A percentile compares a stretch with the other conserved stretches of the same genome.
These are phyloP conservation scores for Passer domesticus DNA, from an alignment of 2,113 vertebrate species.

Conservation along the genomic window DNA sequence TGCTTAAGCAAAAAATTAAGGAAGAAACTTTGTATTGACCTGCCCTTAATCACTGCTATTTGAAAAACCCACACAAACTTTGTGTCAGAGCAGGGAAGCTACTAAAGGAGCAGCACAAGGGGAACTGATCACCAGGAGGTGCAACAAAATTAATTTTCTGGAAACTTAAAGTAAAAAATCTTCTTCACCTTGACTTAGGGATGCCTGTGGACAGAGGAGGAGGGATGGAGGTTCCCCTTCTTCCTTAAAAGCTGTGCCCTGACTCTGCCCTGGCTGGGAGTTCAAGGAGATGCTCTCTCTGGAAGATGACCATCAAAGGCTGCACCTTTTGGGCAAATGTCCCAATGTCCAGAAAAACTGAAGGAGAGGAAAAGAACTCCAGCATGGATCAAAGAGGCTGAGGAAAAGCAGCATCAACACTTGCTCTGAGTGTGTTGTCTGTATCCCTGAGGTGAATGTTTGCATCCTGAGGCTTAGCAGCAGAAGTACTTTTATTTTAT, in stretches of 20 bases:
- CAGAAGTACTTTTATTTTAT: background rate
- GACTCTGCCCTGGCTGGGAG: background rate
- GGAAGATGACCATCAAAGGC: background rate
- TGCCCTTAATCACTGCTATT: background rate
- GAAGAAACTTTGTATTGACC: background rate
- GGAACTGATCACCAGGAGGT: background rate
- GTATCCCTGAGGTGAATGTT: background rate
- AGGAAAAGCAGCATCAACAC: background rate
- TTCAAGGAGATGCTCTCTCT: background rate
- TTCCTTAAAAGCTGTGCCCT: background rate
- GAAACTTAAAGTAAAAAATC: background rate
- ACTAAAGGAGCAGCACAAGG: background rate
- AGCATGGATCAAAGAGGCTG: background rate
- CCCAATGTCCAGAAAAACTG: background rate
- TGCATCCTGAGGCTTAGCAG: background rate
- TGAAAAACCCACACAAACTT: background rate
- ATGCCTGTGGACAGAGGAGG: background rate
- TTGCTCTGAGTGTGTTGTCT: rapidly evolving
- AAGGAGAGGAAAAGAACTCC: background rate
- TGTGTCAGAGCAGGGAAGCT: background rate
- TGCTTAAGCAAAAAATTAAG: background rate
- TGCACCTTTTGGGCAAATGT: background rate
- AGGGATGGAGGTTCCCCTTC: background rate
- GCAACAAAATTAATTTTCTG: background rate
- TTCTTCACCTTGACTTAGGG: background rate